Evolutionary conservation across 2,888 invertebrate species (phyloP).

Genomic region (Rhorus exstirpatorius): DNA sequence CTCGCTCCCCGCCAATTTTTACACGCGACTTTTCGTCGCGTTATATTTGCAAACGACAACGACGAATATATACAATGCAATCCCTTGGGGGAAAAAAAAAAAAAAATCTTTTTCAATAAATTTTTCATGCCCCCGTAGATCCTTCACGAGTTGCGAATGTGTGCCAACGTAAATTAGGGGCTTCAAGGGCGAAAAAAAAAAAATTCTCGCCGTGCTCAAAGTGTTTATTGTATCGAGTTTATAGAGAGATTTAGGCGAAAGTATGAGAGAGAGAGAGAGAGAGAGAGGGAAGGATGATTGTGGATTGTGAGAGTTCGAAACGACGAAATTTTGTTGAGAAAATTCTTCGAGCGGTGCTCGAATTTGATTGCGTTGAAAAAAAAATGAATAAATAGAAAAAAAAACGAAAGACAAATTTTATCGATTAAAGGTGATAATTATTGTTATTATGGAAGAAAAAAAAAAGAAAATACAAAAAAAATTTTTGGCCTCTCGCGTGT

Average conservation of each 20-base stretch:
- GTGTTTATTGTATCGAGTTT: constrained; percentile 36
- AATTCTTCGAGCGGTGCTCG: constrained; percentile 62
- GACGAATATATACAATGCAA: constrained; percentile 22
- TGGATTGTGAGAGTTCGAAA: constrained; percentile 38
- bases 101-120: neutral
- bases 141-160: constrained; percentile 32
- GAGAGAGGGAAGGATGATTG: constrained; percentile 25
- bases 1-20: constrained; percentile 71
- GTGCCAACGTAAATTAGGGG: constrained; percentile 50
- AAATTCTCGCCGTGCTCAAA: constrained; percentile 18
- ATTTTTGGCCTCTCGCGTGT: constrained; percentile 32
- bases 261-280: constrained; percentile 29
- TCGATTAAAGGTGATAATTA: constrained; percentile 27
- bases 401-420: constrained; percentile 26
- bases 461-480: constrained; percentile 14
- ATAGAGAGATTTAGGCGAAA: constrained; percentile 10
- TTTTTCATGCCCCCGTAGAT: neutral
- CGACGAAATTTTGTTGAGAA: constrained; percentile 54
- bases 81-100: neutral
- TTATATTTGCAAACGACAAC: constrained; percentile 26
- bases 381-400: constrained; percentile 12
- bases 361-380: constrained; percentile 37
- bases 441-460: no score
- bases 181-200: constrained; percentile 15
- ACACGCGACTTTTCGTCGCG: constrained; percentile 72